phyloP scores from a whole-genome alignment of 2,797 vertebrate species.

The Nannoperca obscura region DNA sequence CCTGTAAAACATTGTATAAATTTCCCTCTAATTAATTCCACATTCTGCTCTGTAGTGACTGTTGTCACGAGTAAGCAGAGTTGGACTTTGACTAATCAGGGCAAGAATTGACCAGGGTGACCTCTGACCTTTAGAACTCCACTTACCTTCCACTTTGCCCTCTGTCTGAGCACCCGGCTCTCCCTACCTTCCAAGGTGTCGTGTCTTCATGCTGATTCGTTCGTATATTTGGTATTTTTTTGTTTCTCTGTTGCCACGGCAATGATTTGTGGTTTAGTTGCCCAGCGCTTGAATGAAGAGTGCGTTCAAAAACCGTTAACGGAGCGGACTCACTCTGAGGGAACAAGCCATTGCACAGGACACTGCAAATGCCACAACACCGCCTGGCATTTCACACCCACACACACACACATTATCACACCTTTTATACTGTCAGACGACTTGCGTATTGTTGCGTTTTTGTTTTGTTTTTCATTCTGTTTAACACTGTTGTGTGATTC shows the following conservation, averaged over 20 bases:
- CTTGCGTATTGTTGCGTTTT: constrained; percentile 1
- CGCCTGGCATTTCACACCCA: constrained; percentile 24
- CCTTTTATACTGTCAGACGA: constrained; percentile 46
- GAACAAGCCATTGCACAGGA: constrained; percentile 84
- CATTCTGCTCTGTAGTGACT: constrained; percentile 34
- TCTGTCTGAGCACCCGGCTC: constrained; percentile 63
- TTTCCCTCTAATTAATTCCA: constrained; percentile 36
- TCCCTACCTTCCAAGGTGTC: constrained; percentile 82
- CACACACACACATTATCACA: constrained; percentile 19
- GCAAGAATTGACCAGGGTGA: constrained; percentile 45
- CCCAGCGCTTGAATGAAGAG: constrained; percentile 96
- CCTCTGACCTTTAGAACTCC: constrained; percentile 51
- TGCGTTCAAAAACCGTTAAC: constrained; percentile 90
- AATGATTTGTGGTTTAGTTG: constrained; percentile 68
- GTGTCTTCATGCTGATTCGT: constrained; percentile 87
- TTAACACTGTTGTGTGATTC: constrained; percentile 38
- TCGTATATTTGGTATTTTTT: constrained; percentile 30
- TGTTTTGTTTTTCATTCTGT: constrained; percentile 19
- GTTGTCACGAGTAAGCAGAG: constrained; percentile 13
- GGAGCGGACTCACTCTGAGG: constrained; percentile 94
- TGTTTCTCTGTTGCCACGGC: constrained; percentile 42
- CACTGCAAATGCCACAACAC: constrained; percentile 63
- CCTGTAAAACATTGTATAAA: constrained; percentile 47
- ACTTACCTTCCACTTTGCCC: constrained; percentile 54
- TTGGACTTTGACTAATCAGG: constrained; percentile 36